A percentile compares a stretch with the other conserved stretches of the same genome.
Evolutionary conservation across 2,797 vertebrate genomes (phyloP).

Genomic region (Xyrichtys novacula): DNA sequence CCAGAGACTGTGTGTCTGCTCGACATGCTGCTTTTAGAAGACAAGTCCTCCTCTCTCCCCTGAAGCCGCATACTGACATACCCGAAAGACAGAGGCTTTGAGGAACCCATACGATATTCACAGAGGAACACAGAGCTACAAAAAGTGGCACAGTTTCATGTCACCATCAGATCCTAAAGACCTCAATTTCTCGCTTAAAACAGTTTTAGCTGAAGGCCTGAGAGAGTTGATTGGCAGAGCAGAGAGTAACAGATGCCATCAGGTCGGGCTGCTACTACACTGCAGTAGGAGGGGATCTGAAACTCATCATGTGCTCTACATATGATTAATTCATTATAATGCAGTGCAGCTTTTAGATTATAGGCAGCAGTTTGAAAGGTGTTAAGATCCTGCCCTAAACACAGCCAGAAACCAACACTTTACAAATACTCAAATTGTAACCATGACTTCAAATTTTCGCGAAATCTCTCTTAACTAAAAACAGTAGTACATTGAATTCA

Average conservation of each 20-base stretch:
- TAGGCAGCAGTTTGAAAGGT: not conserved
- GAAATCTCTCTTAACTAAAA: not conserved
- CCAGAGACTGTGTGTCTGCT: conserved; percentile 17
- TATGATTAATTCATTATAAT: conserved; percentile 56
- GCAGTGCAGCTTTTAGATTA: conserved; percentile 11
- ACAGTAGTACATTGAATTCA: no score
- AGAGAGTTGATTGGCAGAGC: conserved; percentile 60
- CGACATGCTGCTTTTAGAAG: conserved; percentile 18
- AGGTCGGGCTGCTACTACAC: conserved; percentile 31
- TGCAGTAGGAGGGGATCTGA: conserved; percentile 37
- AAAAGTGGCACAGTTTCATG: conserved; percentile 53
- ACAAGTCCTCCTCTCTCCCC: not conserved
- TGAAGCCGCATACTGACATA: conserved; percentile 2
- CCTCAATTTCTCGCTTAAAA: conserved; percentile 40
- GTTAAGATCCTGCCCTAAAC: not conserved
- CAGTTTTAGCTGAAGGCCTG: conserved; percentile 64
- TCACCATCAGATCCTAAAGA: conserved; percentile 47
- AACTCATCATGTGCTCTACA: conserved; percentile 65
- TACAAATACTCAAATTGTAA: not conserved
- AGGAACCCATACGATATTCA: conserved; percentile 1
- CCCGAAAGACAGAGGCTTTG: not conserved
- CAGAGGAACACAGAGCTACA: conserved; percentile 29
- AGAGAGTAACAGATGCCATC: conserved; percentile 65
- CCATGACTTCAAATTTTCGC: not conserved
- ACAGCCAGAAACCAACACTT: not conserved